Base-by-base conservation (phyloP, 2,888 invertebrate species). In the Crossocerus cetratus region DNA sequence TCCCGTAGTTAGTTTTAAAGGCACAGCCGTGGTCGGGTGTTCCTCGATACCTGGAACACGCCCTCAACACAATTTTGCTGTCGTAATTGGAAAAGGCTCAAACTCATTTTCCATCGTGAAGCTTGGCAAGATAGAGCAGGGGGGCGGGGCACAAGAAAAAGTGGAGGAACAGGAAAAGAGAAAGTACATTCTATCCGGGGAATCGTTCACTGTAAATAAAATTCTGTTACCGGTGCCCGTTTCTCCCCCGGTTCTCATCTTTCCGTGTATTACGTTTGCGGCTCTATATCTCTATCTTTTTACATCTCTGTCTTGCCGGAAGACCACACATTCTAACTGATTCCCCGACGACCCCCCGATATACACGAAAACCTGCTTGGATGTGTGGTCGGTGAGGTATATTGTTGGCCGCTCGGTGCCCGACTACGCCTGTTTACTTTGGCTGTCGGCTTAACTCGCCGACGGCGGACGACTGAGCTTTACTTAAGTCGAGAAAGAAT, bases 61-160 rank as follows among this genome's bases (percentile, higher is more conserved):
- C 67, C 68, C 72, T 76, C 76, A 77, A 81, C 76, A 78, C 80
- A 83, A 85, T 82, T 80, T 81, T 75, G 74, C 74, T 76, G 69
- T 75, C 76, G 85, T 83, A 85, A 84, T 85, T 85, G 85, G 72
- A 85, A 81, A 83, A 80, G 78, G 77, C 78, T 78, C 49, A 18
- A 23, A 69, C 54, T 58, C 43, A 22, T 53, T 49, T 42, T 5
- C 11, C 5, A 18, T 53, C 49, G 60, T 43, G 32, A 32, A 32
- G 32, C 32, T 32, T 32, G 32, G 32, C 32, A 11, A 32, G 8
- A 32, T 32, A 5, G 49, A 14, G n/a, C 49, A 49, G 14, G 16
- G 4, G 5, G 14, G 3, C 1, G 14, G 49, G 49, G 49, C 0
- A 3, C 8, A 14, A 16, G 49, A 49, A 49, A 49, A 16, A 49